Conservation (phyloP, 2,797 vertebrate genomes). For the Erethizon dorsatum region DNA sequence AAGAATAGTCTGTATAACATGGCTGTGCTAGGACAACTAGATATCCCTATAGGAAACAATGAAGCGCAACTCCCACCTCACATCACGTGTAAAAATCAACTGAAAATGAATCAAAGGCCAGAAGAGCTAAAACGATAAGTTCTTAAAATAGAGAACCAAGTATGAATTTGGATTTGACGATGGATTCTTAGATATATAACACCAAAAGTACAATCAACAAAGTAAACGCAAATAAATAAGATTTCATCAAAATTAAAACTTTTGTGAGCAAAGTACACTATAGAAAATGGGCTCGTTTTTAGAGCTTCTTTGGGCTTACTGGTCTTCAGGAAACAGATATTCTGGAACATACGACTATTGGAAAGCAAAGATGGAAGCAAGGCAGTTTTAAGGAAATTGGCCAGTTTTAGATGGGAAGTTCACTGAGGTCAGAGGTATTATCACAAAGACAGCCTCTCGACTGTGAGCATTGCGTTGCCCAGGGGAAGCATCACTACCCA, state of each 20-base stretch:
- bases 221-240: background rate
- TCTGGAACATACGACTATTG: background rate
- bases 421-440: background rate
- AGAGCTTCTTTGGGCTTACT: background rate
- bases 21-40: background rate
- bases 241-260: background rate
- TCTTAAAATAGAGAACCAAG: background rate
- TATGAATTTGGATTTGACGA: background rate
- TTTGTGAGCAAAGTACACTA: background rate
- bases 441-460: background rate
- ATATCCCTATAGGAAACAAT: background rate
- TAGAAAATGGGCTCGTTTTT: constrained; percentile 11
- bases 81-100: background rate
- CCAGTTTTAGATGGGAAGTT: background rate
- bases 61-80: background rate
- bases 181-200: background rate
- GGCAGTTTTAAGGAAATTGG: background rate
- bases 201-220: background rate
- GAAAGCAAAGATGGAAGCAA: background rate
- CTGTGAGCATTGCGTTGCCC: background rate
- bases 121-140: background rate
- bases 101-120: background rate
- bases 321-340: background rate
- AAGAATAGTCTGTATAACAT: background rate
- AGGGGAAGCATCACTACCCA: background rate